These are phyloP conservation scores for Polyergus mexicanus DNA, from an alignment of 1,140 invertebrate genomes.

Conservation along the genomic window DNA sequence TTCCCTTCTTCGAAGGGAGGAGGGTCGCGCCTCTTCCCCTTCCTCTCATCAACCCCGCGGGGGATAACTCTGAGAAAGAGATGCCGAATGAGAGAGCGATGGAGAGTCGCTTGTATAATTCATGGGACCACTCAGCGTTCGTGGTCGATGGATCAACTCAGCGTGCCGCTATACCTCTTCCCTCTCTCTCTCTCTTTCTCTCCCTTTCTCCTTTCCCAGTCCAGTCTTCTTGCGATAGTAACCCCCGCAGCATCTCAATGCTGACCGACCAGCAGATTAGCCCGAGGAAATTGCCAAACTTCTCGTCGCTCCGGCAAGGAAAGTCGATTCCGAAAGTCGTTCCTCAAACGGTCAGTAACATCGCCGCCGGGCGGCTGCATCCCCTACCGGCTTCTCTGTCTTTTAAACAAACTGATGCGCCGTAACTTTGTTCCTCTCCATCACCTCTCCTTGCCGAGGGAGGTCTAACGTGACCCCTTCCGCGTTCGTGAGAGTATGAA, in stretches of 20 bases:
- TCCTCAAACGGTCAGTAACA: slow-evolving; percentile 79
- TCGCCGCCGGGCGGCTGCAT: slow-evolving; percentile 27
- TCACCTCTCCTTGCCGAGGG: background rate
- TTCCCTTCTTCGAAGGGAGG: background rate
- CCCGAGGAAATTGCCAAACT: slow-evolving; percentile 87
- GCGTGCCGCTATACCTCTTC: background rate
- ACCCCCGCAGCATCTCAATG: slow-evolving; percentile 85
- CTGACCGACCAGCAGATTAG: slow-evolving; percentile 86
- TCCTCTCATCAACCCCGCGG: background rate
- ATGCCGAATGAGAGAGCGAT: slow-evolving; percentile 41
- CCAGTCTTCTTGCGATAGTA: slow-evolving; percentile 60
- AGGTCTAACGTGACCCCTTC: slow-evolving; percentile 6
- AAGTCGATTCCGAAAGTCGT: slow-evolving; percentile 85
- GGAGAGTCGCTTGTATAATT: slow-evolving; percentile 85
- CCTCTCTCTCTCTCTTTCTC: too few relatives aligned
- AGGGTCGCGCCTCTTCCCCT: background rate
- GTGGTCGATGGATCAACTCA: slow-evolving; percentile 76
- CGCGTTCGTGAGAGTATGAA: slow-evolving; percentile 5
- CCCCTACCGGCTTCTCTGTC: slow-evolving; percentile 21
- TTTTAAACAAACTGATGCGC: slow-evolving; percentile 60
- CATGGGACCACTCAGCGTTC: slow-evolving; percentile 82
- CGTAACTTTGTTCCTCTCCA: slow-evolving; percentile 19
- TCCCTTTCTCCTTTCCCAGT: background rate
- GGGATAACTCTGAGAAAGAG: slow-evolving; percentile 58
- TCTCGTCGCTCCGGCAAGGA: slow-evolving; percentile 81